Conservation (phyloP, 2,113 vertebrate species). For the Cyprinus carpio region DNA sequence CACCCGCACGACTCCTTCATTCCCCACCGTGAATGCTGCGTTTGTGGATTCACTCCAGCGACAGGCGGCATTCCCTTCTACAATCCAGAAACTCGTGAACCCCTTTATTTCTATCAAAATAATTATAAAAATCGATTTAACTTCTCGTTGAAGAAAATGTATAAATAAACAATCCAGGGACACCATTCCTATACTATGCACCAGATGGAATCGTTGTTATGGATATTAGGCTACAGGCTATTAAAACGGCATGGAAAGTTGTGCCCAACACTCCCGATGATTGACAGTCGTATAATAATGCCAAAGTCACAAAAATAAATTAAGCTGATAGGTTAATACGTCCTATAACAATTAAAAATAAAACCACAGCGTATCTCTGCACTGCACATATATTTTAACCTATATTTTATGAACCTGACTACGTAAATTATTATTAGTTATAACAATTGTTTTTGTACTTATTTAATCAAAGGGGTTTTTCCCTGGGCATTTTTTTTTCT, state of each 20-base stretch:
- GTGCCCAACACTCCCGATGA: neutral
- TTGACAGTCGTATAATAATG: neutral
- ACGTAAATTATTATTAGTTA: no score
- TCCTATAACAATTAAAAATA: neutral
- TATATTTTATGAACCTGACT: neutral
- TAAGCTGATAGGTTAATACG: neutral
- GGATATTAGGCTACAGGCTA: neutral
- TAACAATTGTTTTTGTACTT: no score
- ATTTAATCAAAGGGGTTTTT: no score
- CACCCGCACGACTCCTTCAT: slow-evolving; percentile 18
- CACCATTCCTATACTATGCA: neutral
- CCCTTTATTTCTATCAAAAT: neutral
- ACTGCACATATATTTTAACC: neutral
- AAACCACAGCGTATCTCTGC: neutral
- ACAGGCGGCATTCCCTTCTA: neutral
- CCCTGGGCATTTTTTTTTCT: no score
- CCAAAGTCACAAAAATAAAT: neutral
- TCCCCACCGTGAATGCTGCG: neutral
- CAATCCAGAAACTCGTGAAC: neutral
- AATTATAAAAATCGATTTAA: neutral
- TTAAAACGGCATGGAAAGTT: slow-evolving; percentile 2
- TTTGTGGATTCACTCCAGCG: slow-evolving; percentile 13
- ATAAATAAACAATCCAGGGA: neutral
- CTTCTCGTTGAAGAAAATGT: neutral
- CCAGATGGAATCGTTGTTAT: neutral